A percentile compares a stretch with the other conserved stretches of the same genome.
These are phyloP conservation scores for Sterna hirundo DNA, from an alignment of 2,113 vertebrate species.

Conservation along the genomic window DNA sequence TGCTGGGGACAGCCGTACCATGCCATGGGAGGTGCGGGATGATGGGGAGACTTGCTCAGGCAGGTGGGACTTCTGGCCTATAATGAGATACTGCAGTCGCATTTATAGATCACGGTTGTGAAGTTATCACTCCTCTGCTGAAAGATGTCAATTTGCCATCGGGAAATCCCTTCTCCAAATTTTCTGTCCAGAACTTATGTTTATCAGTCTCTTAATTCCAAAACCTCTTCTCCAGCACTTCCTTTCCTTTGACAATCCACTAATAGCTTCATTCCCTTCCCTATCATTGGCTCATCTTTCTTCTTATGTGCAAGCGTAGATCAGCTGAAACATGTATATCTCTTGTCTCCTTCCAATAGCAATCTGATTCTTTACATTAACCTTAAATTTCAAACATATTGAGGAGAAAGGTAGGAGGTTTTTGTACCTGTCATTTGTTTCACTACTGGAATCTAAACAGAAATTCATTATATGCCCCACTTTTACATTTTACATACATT, in stretches of 20 bases:
- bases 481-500: background rate
- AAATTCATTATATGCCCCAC: background rate
- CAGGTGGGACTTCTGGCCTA: background rate
- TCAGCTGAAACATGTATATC: background rate
- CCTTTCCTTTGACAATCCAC: slow-evolving; percentile 23
- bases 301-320: slow-evolving; percentile 9
- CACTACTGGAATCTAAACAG: background rate
- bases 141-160: background rate
- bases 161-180: background rate
- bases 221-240: slow-evolving; percentile 39
- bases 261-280: slow-evolving; percentile 45
- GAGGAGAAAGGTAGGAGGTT: background rate
- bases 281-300: slow-evolving; percentile 38
- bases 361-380: slow-evolving; percentile 14
- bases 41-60: background rate
- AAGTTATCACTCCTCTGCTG: background rate
- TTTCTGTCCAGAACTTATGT: slow-evolving; percentile 38
- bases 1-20: background rate
- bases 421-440: background rate
- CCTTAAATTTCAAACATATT: background rate
- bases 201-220: slow-evolving; percentile 40
- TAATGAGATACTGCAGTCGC: background rate
- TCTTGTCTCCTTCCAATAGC: background rate
- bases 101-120: background rate
- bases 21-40: background rate